Percentiles rank a stretch among this genome's conserved stretches.
phyloP scores from a whole-genome alignment of 1,140 invertebrate genomes.

The Sinella curviseta region DNA sequence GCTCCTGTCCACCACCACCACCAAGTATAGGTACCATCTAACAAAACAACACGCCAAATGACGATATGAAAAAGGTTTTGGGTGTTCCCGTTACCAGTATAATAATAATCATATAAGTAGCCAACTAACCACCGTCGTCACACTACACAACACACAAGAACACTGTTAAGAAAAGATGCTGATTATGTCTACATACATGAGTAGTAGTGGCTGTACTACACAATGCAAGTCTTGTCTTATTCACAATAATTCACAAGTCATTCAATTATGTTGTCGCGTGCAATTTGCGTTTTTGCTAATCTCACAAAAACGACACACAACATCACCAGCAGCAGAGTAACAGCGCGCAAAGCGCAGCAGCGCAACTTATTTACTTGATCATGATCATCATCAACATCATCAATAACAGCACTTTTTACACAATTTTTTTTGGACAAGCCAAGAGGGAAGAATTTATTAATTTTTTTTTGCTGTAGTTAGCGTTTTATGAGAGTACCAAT shows the following conservation, averaged over 20 bases:
- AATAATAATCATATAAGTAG: not conserved
- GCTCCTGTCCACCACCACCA: not conserved
- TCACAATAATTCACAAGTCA: not conserved
- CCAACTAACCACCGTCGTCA: not conserved
- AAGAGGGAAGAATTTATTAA: no score
- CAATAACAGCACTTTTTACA: no score
- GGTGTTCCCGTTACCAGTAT: not conserved
- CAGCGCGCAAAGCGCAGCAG: no score
- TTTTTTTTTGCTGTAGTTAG: no score
- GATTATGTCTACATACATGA: not conserved
- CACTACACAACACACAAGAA: not conserved
- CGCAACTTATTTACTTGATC: not conserved
- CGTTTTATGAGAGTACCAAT: no score
- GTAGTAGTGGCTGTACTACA: not conserved
- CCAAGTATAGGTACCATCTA: not conserved
- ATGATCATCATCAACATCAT: not conserved
- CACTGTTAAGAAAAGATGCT: not conserved
- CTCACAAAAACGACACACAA: no score
- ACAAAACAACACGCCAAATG: not conserved
- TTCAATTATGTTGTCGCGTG: slow-evolving; percentile 4
- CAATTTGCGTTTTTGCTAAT: not conserved
- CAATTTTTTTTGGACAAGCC: no score
- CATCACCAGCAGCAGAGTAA: no score
- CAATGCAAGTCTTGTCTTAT: not conserved
- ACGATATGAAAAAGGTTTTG: not conserved